Percentiles rank a stretch among this genome's conserved stretches.
Conservation (phyloP, 2,113 vertebrate genomes). For the Tautogolabrus adspersus region DNA sequence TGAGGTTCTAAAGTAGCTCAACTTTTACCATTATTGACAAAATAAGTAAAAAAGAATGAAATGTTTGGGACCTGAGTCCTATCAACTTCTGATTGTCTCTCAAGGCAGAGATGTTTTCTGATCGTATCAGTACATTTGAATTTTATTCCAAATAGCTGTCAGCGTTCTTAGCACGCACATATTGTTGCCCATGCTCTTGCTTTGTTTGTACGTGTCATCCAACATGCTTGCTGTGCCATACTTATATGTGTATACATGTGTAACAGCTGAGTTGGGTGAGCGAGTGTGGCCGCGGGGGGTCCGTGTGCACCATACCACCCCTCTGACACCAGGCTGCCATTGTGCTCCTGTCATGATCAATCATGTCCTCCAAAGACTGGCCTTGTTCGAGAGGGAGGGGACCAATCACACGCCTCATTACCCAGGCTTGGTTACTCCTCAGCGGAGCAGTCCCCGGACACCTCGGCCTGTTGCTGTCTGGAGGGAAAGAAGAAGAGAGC, state of each 20-base stretch:
- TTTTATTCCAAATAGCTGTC: not conserved
- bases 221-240: not conserved
- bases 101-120: not conserved
- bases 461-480: conserved; percentile 81
- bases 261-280: conserved; percentile 55
- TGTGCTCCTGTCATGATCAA: conserved; percentile 86
- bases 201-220: conserved; percentile 1
- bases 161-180: conserved; percentile 1
- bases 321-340: conserved; percentile 81
- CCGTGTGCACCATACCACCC: conserved; percentile 71
- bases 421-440: conserved; percentile 85
- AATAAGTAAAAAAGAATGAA: not conserved
- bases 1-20: no score
- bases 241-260: not conserved
- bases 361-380: conserved; percentile 79
- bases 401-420: conserved; percentile 88
- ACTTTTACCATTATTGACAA: no score
- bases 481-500: conserved; percentile 35
- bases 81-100: not conserved
- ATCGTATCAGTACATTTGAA: not conserved
- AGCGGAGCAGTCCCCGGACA: conserved; percentile 74
- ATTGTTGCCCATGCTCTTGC: not conserved
- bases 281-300: conserved; percentile 59
- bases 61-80: not conserved
- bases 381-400: conserved; percentile 84